Evolutionary conservation across 2,888 invertebrate species (phyloP).

Genomic region (Endomychus coccineus): DNA sequence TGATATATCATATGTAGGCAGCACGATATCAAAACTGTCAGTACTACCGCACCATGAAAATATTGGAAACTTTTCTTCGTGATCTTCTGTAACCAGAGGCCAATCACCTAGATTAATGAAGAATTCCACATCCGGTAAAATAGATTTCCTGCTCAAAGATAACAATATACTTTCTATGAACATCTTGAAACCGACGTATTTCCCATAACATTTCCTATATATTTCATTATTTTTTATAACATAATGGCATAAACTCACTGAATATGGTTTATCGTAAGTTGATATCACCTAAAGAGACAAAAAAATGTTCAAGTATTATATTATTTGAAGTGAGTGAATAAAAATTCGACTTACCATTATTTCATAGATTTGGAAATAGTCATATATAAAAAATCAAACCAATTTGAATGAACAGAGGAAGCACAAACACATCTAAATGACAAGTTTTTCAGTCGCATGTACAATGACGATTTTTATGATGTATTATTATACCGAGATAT

Average conservation of each 20-base stretch:
- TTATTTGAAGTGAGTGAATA: no score
- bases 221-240: constrained; percentile 74
- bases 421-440: no score
- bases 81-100: constrained; percentile 62
- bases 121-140: constrained; percentile 80
- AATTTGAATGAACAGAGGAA: no score
- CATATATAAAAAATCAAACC: no score
- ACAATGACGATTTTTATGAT: no score
- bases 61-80: constrained; percentile 60
- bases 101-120: constrained; percentile 93
- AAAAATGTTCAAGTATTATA: no score
- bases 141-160: constrained; percentile 72
- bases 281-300: constrained; percentile 45
- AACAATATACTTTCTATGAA: constrained; percentile 84
- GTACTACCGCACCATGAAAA: constrained; percentile 96
- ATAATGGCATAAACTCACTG: constrained; percentile 86
- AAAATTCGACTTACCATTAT: no score
- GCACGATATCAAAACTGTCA: constrained; percentile 76
- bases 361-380: no score
- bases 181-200: constrained; percentile 93
- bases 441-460: no score
- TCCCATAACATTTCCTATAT: constrained; percentile 84
- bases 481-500: no score
- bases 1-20: constrained; percentile 94
- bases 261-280: constrained; percentile 69